These are phyloP conservation scores for Romanogobio albipinnatus DNA, from an alignment of 2,113 vertebrate species.

Conservation along the genomic window DNA sequence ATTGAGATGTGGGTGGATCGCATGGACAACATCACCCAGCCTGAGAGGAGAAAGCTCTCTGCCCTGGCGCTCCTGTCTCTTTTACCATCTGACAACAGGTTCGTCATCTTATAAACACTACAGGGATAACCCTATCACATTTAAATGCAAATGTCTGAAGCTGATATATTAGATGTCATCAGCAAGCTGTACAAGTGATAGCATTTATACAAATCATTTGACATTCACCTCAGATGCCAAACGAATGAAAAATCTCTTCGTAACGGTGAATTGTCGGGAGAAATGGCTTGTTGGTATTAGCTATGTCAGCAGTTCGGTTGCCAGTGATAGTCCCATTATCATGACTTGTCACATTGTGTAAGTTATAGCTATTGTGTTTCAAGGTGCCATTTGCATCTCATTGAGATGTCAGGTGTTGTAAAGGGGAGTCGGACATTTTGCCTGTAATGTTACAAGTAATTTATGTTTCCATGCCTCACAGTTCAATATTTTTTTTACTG, in stretches of 20 bases:
- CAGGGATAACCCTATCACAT: constrained; percentile 12
- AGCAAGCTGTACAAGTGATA: constrained; percentile 8
- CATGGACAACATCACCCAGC: constrained; percentile 98
- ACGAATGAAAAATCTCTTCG: neutral
- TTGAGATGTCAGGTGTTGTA: neutral
- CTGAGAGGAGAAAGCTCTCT: constrained; percentile 95
- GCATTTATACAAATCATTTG: constrained; percentile 9
- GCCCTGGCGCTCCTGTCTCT: constrained; percentile 92
- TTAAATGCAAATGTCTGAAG: neutral
- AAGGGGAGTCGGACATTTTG: neutral
- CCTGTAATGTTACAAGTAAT: neutral
- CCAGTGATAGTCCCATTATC: neutral
- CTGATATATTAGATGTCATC: neutral
- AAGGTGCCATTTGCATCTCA: neutral
- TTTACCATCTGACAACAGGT: constrained; percentile 91
- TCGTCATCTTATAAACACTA: constrained; percentile 45
- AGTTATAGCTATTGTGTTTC: neutral
- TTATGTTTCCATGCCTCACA: neutral
- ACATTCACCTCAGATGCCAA: constrained; percentile 3
- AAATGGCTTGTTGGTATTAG: constrained; percentile 2
- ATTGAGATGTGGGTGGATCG: constrained; percentile 99
- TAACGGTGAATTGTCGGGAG: neutral
- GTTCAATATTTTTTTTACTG: neutral
- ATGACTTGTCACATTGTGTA: neutral
- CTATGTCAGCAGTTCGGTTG: neutral